These are phyloP conservation scores for Garra rufa DNA, from an alignment of 2,113 vertebrate species.

Conservation along the genomic window DNA sequence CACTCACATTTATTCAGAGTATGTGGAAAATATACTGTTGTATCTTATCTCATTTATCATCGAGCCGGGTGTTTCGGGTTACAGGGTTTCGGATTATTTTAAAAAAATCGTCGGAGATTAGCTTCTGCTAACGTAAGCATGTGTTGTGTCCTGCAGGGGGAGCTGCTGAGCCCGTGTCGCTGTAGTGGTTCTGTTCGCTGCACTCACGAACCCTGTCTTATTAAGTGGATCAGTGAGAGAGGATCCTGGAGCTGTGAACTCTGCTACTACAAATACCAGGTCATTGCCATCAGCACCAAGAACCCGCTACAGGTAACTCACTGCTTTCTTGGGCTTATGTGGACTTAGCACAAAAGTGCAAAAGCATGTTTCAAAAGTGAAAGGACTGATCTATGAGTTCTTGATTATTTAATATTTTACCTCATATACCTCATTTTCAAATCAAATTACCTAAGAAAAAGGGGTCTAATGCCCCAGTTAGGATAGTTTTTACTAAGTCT, in stretches of 20 bases:
- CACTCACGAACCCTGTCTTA: slow-evolving; percentile 89
- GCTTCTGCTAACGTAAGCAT: slow-evolving; percentile 16
- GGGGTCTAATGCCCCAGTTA: background rate
- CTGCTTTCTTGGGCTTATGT: background rate
- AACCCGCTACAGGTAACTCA: slow-evolving; percentile 82
- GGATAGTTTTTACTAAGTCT: too few relatives aligned
- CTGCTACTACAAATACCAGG: slow-evolving; percentile 93
- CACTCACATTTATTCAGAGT: too few relatives aligned
- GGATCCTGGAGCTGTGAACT: slow-evolving; percentile 93
- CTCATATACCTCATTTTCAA: background rate
- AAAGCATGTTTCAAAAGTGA: background rate
- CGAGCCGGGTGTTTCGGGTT: background rate
- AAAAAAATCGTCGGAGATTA: background rate
- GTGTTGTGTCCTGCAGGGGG: slow-evolving; percentile 76
- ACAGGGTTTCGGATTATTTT: background rate
- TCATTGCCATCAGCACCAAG: slow-evolving; percentile 92
- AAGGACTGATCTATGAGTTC: background rate
- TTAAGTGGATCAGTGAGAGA: slow-evolving; percentile 91
- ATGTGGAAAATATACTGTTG: background rate
- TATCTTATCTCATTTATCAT: background rate
- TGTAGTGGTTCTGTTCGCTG: slow-evolving; percentile 89
- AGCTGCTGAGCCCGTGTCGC: slow-evolving; percentile 89
- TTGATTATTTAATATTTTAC: background rate
- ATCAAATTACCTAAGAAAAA: background rate
- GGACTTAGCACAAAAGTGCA: background rate